A percentile compares a stretch with the other conserved stretches of the same genome.
Evolutionary conservation across 2,888 invertebrate species (phyloP).

Genomic region (Drosophila imparisetae): DNA sequence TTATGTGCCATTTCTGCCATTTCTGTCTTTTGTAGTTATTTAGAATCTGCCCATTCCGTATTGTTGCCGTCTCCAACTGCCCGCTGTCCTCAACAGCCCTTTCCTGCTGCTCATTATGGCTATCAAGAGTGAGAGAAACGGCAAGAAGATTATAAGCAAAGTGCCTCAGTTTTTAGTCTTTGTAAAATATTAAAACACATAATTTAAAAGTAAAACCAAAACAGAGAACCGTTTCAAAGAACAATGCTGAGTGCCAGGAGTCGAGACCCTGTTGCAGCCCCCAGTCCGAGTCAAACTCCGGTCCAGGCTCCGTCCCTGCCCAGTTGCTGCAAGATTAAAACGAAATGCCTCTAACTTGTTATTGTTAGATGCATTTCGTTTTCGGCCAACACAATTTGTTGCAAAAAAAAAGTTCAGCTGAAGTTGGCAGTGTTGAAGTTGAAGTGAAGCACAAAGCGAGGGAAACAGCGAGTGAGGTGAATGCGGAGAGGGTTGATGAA

Average conservation of each 20-base stretch:
- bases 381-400: conserved; percentile 66
- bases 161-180: conserved; percentile 72
- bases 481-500: not conserved
- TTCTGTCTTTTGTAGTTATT: conserved; percentile 36
- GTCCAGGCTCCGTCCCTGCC: conserved; percentile 5
- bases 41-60: conserved; percentile 14
- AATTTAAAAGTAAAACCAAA: conserved; percentile 63
- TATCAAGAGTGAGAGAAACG: conserved; percentile 12
- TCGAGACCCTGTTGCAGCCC: conserved; percentile 8
- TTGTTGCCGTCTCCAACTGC: not conserved
- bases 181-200: conserved; percentile 78
- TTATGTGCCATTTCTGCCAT: conserved; percentile 30
- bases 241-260: conserved; percentile 43
- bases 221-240: conserved; percentile 31
- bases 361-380: not conserved
- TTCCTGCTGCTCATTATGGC: conserved; percentile 57
- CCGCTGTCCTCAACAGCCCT: not conserved
- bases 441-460: not conserved
- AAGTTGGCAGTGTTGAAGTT: conserved; percentile 51
- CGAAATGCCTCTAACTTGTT: conserved; percentile 52
- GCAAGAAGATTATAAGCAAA: conserved; percentile 71
- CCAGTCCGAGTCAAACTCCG: not conserved
- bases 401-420: conserved; percentile 64
- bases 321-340: conserved; percentile 60
- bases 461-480: not conserved